Conservation (phyloP, 2,113 vertebrate species). For the Cebidichthys violaceus region DNA sequence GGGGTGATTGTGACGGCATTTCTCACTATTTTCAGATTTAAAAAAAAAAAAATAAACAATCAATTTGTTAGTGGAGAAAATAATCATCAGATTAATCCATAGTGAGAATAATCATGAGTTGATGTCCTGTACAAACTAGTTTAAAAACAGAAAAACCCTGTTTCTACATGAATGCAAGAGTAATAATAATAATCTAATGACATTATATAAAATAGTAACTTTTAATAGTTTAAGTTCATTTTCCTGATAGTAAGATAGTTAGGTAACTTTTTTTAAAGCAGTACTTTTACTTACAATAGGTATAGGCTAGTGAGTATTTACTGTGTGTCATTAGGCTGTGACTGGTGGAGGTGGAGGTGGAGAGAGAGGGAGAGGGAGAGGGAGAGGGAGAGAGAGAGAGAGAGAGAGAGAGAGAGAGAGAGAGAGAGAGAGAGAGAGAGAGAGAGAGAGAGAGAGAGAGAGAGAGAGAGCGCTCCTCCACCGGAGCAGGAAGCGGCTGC, state of each 20-base stretch:
- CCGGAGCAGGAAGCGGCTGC: slow-evolving; percentile 74
- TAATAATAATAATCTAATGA: not conserved
- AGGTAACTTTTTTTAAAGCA: not conserved
- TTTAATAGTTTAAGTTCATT: not conserved
- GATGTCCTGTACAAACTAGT: not conserved
- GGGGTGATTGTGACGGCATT: not conserved
- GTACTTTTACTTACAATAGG: not conserved
- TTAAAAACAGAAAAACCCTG: not conserved
- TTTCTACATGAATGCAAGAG: not conserved
- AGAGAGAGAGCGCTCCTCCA: slow-evolving; percentile 51
- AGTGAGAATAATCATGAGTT: not conserved
- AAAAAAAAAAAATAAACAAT: too few relatives aligned
- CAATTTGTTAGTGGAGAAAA: not conserved
- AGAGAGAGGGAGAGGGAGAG: not conserved
- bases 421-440: too few relatives aligned
- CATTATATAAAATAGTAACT: not conserved
- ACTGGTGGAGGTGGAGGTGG: too few relatives aligned
- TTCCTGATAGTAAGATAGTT: not conserved
- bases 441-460: slow-evolving; percentile 2
- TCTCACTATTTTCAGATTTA: not conserved
- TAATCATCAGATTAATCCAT: not conserved
- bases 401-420: too few relatives aligned
- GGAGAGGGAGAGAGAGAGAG: too few relatives aligned
- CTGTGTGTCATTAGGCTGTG: not conserved
- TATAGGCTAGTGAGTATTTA: not conserved